phyloP scores from a whole-genome alignment of 2,888 invertebrate genomes.

The Aricia artaxerxes region DNA sequence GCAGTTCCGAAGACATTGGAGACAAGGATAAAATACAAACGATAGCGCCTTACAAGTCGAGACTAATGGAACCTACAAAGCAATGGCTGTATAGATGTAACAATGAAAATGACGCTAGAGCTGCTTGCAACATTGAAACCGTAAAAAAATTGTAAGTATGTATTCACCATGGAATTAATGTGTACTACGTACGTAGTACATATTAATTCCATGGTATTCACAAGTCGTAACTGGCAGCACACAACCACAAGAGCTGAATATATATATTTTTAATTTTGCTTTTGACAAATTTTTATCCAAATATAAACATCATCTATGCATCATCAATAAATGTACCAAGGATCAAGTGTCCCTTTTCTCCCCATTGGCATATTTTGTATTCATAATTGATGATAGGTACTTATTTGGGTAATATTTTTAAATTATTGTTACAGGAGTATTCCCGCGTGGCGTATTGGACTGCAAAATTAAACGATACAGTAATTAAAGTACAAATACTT shows the following conservation, averaged over 20 bases:
- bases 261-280: no score
- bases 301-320: not conserved
- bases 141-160: constrained; percentile 58
- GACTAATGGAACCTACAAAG: constrained; percentile 51
- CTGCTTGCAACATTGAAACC: constrained; percentile 47
- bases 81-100: constrained; percentile 57
- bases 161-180: no score
- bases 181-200: no score
- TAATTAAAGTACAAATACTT: no score
- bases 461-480: constrained; percentile 14
- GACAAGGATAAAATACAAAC: constrained; percentile 10
- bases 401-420: not conserved
- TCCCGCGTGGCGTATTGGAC: constrained; percentile 40
- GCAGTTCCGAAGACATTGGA: not conserved
- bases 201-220: no score
- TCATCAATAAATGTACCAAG: no score
- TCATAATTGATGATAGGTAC: no score
- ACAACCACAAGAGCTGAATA: no score
- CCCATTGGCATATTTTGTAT: no score
- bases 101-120: constrained; percentile 33
- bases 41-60: constrained; percentile 17
- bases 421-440: constrained; percentile 40
- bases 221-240: not conserved
- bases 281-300: no score
- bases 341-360: no score